Conservation (phyloP, 2,888 invertebrate species). For the Caenorhabditis macrosperma region DNA sequence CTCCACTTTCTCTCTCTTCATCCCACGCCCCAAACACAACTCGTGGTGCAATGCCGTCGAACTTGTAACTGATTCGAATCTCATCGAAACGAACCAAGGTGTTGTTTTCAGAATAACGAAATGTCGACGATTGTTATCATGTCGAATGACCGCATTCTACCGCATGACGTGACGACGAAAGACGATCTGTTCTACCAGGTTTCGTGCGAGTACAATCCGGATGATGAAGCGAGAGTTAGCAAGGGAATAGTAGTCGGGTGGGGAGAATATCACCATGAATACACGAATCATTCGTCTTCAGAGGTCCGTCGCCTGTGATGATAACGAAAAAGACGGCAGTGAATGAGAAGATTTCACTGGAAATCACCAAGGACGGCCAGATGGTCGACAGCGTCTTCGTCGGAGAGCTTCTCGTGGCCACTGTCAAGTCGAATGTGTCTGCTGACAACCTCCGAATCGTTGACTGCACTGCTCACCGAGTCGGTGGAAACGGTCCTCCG, state of each 20-base stretch:
- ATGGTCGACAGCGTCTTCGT: constrained; percentile 77
- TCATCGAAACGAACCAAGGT: background rate
- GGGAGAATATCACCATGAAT: background rate
- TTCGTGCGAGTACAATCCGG: constrained; percentile 57
- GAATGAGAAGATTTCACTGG: constrained; percentile 67
- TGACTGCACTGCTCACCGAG: constrained; percentile 78
- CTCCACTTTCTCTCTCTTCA: constrained; percentile 72
- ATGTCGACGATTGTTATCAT: constrained; percentile 76
- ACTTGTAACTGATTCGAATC: constrained; percentile 57
- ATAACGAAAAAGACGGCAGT: constrained; percentile 58
- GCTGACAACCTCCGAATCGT: constrained; percentile 71
- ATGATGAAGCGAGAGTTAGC: constrained; percentile 60
- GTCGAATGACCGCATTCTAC: constrained; percentile 77
- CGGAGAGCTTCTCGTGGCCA: constrained; percentile 75
- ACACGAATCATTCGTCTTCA: constrained; percentile 60
- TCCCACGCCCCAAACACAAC: constrained; percentile 74
- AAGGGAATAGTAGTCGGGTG: constrained; percentile 77
- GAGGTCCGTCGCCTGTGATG: constrained; percentile 74
- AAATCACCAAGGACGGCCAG: constrained; percentile 73
- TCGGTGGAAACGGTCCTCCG: constrained; percentile 73
- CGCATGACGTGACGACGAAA: constrained; percentile 79
- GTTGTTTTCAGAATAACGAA: constrained; percentile 67
- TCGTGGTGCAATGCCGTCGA: constrained; percentile 78
- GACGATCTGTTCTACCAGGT: constrained; percentile 73
- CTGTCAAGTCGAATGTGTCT: constrained; percentile 71